These are phyloP conservation scores for Troilus luridus DNA, from an alignment of 2,888 invertebrate species.

Conservation along the genomic window DNA sequence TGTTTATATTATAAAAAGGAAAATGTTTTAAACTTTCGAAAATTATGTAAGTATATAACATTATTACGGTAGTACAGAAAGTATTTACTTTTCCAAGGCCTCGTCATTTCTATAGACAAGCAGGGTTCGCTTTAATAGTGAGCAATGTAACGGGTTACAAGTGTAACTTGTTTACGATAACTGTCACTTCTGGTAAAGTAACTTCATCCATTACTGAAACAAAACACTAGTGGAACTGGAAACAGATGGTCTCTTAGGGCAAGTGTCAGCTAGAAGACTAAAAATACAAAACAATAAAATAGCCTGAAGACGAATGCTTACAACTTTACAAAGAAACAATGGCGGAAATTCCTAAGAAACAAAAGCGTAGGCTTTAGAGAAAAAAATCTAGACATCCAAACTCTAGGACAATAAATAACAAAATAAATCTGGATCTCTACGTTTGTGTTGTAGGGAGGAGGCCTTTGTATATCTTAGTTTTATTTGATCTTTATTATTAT, in stretches of 20 bases:
- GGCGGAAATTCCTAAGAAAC: neutral
- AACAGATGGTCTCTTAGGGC: neutral
- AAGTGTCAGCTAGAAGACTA: neutral
- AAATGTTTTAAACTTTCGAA: too few relatives aligned
- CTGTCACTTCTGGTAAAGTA: neutral
- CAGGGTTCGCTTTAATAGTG: neutral
- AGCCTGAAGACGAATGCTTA: neutral
- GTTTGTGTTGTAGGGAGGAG: neutral
- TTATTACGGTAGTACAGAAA: neutral
- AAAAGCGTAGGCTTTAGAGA: neutral
- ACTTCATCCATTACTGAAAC: neutral
- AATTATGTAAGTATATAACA: too few relatives aligned
- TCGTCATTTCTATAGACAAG: neutral
- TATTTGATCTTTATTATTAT: neutral
- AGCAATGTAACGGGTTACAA: neutral
- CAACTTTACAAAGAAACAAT: neutral
- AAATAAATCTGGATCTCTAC: neutral
- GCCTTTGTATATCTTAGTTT: neutral
- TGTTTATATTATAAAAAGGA: too few relatives aligned
- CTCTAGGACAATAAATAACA: neutral
- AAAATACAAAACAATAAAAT: slow-evolving; percentile 23
- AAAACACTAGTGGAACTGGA: neutral
- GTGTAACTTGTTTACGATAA: neutral
- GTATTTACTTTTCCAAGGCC: neutral
- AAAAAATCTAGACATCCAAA: neutral